phyloP scores from a whole-genome alignment of 2,113 vertebrate genomes.

The Oryctolagus cuniculus region mOryCun1.1 NC_091440.1:105818001-105818500 shows the following conservation, averaged over 20 bases:
- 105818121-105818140: not conserved
- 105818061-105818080: no score
- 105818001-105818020: not conserved
- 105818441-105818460: not conserved
- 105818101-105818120: not conserved
- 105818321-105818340: not conserved
- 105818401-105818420: not conserved
- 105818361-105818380: not conserved
- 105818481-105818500: not conserved
- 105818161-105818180: not conserved
- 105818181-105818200: not conserved
- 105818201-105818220: not conserved
- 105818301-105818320: not conserved
- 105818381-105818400: not conserved
- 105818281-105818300: not conserved
- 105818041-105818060: no score
- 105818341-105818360: not conserved
- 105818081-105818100: no score
- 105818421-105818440: slow-evolving; percentile 16
- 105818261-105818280: not conserved
- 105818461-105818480: not conserved
- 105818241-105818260: not conserved
- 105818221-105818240: not conserved
- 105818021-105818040: not conserved
- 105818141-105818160: not conserved